Evolutionary conservation across 1,140 invertebrate species (phyloP).

Genomic region (Drosophila tropicalis): DNA sequence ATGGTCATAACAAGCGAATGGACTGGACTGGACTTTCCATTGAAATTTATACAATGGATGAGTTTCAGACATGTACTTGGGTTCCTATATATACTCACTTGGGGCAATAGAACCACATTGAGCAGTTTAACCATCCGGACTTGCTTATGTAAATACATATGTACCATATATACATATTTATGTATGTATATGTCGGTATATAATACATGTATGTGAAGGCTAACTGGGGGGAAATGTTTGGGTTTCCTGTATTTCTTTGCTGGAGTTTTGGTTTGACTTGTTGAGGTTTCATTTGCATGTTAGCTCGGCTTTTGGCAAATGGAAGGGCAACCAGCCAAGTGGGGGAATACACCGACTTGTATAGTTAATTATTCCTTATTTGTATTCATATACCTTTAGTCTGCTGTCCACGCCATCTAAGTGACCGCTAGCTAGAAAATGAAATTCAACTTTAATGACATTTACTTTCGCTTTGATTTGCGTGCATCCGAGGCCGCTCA

Average conservation of each 20-base stretch:
- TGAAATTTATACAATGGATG: constrained; percentile 62
- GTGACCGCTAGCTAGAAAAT: constrained; percentile 53
- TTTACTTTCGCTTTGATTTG: constrained; percentile 65
- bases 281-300: constrained; percentile 80
- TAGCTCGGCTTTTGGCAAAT: constrained; percentile 29
- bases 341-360: constrained; percentile 27
- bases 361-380: constrained; percentile 74
- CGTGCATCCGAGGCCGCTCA: constrained; percentile 37
- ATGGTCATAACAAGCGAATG: constrained; percentile 74
- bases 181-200: constrained; percentile 4
- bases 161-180: neutral
- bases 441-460: constrained; percentile 60
- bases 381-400: constrained; percentile 53
- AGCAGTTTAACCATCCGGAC: constrained; percentile 40
- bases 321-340: neutral
- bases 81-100: constrained; percentile 15
- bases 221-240: constrained; percentile 63
- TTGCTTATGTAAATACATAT: constrained; percentile 1
- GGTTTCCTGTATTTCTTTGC: constrained; percentile 51
- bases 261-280: constrained; percentile 59
- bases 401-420: constrained; percentile 56
- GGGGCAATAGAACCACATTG: constrained; percentile 17
- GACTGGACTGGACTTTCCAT: constrained; percentile 80
- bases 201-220: constrained; percentile 30
- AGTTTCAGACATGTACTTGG: constrained; percentile 49